Evolutionary conservation across 2,113 vertebrate genomes (phyloP), one percentile per base, ranked within the genome.

Genomic region (Actenoides hombroni): DNA sequence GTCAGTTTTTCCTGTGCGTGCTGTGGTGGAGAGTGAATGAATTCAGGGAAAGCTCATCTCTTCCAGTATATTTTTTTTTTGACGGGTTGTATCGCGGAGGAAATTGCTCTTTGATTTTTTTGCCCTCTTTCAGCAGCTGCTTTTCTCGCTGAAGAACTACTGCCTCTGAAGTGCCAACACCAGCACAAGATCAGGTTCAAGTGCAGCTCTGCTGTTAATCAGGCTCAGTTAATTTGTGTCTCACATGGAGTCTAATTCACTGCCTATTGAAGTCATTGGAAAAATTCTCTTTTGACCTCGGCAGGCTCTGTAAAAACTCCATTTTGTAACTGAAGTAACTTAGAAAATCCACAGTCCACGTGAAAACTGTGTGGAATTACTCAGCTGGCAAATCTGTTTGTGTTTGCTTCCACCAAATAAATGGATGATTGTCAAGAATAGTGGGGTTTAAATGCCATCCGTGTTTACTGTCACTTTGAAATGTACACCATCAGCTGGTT

Each of bases 71-170:
- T 17, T 8, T 29, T 49, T 8, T 68, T 51, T 29, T 44, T 90
- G 70, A 54, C 9, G n/a, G 40, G 79, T 57, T 83, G 35, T 40
- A 26, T 78, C 57, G 44, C 84, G 81, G 60, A 87, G 83, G 48
- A 94, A 57, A 95, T 95, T 85, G 49, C 86, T 77, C 69, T 91
- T 60, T 82, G 80, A 46, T 74, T 94, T 90, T 86, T 71, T 60
- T 93, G 33, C 49, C 76, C 83, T 86, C 81, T 89, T 51, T 57
- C 24, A 92, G 42, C 91, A 91, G 89, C 86, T 84, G 60, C 81
- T 92, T 77, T 83, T 48, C 60, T 90, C 17, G 1, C 28, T 76
- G 79, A 40, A 78, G 61, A 39, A 44, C 74, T 40, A 5, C 48
- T 88, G 54, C 68, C 29, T 37, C 1, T 71, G 15, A 82, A 79